phyloP scores from a whole-genome alignment of 1,140 invertebrate genomes.

The Microplitis mediator region DNA sequence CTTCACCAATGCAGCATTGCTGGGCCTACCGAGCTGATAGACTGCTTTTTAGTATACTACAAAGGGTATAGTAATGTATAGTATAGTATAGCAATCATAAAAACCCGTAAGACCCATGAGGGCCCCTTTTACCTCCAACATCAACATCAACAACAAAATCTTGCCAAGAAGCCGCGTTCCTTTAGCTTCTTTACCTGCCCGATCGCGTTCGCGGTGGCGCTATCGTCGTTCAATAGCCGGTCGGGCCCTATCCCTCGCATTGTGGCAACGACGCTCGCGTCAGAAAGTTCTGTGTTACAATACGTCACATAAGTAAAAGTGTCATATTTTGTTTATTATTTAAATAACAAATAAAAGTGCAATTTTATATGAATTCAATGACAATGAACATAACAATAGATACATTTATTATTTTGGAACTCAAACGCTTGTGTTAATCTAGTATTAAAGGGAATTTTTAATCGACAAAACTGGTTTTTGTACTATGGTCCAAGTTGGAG shows the following conservation, averaged over 20 bases:
- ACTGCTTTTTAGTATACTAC: neutral
- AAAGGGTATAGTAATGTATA: neutral
- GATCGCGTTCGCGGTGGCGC: constrained; percentile 42
- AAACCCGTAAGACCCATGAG: neutral
- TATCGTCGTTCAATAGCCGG: constrained; percentile 42
- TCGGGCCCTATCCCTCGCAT: constrained; percentile 49
- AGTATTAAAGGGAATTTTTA: neutral
- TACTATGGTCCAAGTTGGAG: neutral
- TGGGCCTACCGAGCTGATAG: neutral
- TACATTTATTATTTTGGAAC: neutral
- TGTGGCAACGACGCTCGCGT: constrained; percentile 56
- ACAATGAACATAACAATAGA: neutral
- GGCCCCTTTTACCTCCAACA: constrained; percentile 6
- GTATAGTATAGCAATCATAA: neutral
- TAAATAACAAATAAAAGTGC: neutral
- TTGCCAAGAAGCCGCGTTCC: neutral
- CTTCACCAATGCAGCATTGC: too few relatives aligned
- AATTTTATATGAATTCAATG: neutral
- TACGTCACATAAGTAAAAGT: constrained; percentile 20
- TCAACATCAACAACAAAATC: neutral
- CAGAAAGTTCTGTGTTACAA: constrained; percentile 36
- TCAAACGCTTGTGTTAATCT: neutral
- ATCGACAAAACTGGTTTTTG: neutral
- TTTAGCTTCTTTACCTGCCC: constrained; percentile 45
- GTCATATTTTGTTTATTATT: constrained; percentile 11